phyloP scores from a whole-genome alignment of 1,140 invertebrate genomes.

The Prorops nasuta region DNA sequence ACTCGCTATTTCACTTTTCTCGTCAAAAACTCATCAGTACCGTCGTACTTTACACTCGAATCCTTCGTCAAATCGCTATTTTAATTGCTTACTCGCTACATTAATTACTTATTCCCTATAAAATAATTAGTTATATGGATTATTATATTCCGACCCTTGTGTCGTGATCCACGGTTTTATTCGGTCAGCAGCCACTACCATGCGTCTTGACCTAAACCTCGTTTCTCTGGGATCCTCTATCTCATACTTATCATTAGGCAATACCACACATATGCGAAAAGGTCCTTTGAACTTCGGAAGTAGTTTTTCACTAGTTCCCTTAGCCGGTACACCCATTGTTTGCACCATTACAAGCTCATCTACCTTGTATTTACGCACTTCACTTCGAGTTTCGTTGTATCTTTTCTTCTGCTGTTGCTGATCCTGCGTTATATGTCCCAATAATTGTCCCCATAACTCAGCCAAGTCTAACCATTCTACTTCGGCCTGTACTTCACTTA shows the following conservation, averaged over 20 bases:
- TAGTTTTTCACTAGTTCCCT: not conserved
- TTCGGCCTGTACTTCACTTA: too few species aligned
- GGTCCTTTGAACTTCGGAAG: not conserved
- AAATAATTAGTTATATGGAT: too few species aligned
- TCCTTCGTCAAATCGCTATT: too few species aligned
- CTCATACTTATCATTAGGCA: constrained; percentile 2
- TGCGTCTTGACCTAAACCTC: not conserved
- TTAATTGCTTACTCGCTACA: too few species aligned
- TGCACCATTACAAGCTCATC: constrained; percentile 1
- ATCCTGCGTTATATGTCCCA: not conserved
- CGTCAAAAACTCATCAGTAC: too few species aligned
- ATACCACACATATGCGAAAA: not conserved
- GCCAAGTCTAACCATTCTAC: too few species aligned
- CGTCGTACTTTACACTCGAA: too few species aligned
- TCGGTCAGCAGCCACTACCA: not conserved
- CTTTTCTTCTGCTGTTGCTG: constrained; percentile 1
- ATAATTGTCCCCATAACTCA: too few species aligned
- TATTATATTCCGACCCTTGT: too few species aligned
- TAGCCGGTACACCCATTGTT: not conserved
- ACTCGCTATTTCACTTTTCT: too few species aligned
- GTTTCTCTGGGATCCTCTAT: not conserved
- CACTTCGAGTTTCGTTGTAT: not conserved
- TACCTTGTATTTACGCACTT: not conserved
- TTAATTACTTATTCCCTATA: too few species aligned
- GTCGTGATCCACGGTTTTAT: constrained; percentile 3